phyloP scores from a whole-genome alignment of 2,113 vertebrate species.

The Apus apus region DNA sequence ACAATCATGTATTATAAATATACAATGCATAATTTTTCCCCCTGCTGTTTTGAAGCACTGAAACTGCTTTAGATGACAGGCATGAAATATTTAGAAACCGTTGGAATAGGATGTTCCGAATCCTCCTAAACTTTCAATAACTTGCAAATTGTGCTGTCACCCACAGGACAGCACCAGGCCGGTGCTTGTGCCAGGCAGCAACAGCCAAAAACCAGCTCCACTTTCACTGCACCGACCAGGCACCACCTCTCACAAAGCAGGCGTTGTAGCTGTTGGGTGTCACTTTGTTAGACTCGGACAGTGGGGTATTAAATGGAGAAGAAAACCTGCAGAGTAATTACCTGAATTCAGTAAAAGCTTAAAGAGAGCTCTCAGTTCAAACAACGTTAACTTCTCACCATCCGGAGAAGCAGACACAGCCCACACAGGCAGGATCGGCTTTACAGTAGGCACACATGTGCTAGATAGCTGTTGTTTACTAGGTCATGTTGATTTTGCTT shows the following conservation, averaged over 20 bases:
- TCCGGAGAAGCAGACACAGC: neutral
- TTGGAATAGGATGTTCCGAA: slow-evolving; percentile 24
- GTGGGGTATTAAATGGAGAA: neutral
- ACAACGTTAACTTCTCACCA: rapidly evolving
- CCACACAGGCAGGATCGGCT: neutral
- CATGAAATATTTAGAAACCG: slow-evolving; percentile 47
- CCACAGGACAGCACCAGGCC: neutral
- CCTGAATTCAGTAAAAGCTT: neutral
- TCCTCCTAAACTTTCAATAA: slow-evolving; percentile 45
- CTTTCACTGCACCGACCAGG: neutral
- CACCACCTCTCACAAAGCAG: neutral
- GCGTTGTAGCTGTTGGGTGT: neutral
- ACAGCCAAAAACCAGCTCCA: neutral
- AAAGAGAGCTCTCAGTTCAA: neutral
- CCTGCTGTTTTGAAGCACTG: slow-evolving; percentile 36
- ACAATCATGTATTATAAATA: slow-evolving; percentile 53
- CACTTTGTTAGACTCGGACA: neutral
- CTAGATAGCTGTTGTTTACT: slow-evolving; percentile 59
- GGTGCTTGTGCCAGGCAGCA: neutral
- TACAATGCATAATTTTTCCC: neutral
- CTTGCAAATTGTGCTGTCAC: neutral
- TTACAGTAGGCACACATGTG: slow-evolving; percentile 38
- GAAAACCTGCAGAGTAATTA: neutral
- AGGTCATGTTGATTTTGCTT: slow-evolving; percentile 59
- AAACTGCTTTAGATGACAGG: slow-evolving; percentile 23